A percentile compares a stretch with the other conserved stretches of the same genome.
Evolutionary conservation across 2,113 vertebrate genomes (phyloP).

Genomic region (Sylvia atricapilla): DNA sequence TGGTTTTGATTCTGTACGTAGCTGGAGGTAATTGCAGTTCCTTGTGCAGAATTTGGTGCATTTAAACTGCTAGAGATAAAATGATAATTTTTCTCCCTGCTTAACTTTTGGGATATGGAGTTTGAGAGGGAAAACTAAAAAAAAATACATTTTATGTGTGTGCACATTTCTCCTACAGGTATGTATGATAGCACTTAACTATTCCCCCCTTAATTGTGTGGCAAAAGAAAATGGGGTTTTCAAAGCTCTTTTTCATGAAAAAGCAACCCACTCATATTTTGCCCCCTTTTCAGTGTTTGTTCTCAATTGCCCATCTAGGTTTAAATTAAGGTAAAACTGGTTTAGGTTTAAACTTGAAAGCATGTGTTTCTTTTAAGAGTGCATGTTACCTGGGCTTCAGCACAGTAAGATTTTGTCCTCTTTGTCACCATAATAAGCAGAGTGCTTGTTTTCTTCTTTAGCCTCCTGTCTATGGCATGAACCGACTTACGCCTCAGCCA

Average conservation of each 20-base stretch:
- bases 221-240: neutral
- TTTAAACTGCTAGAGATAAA: neutral
- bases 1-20: neutral
- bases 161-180: neutral
- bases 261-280: neutral
- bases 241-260: neutral
- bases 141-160: neutral
- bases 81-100: neutral
- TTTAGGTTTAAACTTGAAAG: neutral
- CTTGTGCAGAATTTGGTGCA: neutral
- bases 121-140: neutral
- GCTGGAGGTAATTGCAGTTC: neutral
- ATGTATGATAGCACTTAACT: neutral
- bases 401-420: neutral
- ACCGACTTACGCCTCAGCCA: conserved; percentile 88
- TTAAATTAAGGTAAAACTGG: neutral
- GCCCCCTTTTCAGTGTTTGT: neutral
- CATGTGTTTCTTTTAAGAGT: neutral
- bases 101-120: neutral
- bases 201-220: rapidly evolving
- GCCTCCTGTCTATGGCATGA: conserved; percentile 89
- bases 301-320: neutral
- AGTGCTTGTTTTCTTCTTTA: neutral
- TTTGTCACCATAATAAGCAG: neutral
- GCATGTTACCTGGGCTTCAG: rapidly evolving